Conservation (phyloP, 2,888 invertebrate species). For the Xestoiulus laeticollis region DNA sequence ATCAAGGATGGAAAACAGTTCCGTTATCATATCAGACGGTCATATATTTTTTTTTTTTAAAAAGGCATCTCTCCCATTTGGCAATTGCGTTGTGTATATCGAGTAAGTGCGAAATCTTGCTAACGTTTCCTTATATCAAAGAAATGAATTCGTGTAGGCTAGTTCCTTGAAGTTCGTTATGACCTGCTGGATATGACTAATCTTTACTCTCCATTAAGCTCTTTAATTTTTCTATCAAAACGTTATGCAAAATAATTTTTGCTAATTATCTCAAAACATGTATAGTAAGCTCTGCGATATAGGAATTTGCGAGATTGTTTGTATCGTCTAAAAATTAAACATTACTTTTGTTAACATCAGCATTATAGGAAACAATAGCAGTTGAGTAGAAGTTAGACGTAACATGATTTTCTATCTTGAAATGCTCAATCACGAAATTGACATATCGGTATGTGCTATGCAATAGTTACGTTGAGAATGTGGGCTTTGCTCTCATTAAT, state of each 20-base stretch:
- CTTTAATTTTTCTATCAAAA: background rate
- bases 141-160: background rate
- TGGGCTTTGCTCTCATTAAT: too few species aligned
- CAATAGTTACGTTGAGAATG: too few species aligned
- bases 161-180: background rate
- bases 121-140: background rate
- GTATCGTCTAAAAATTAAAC: too few species aligned
- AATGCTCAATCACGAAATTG: too few species aligned
- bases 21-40: background rate
- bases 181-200: background rate
- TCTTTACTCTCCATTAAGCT: background rate
- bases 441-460: too few species aligned
- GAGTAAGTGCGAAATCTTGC: slow-evolving; percentile 6
- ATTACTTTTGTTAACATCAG: too few species aligned
- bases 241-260: background rate
- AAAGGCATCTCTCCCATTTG: background rate
- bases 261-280: too few species aligned
- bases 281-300: too few species aligned
- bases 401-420: too few species aligned
- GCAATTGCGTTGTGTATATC: background rate
- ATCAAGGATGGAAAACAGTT: background rate
- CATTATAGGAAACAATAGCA: too few species aligned
- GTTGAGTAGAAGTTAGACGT: too few species aligned
- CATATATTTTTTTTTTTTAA: background rate
- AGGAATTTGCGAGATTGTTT: too few species aligned